Evolutionary conservation across 2,113 vertebrate genomes (phyloP).

Genomic region (Apodemus speciosus): DNA sequence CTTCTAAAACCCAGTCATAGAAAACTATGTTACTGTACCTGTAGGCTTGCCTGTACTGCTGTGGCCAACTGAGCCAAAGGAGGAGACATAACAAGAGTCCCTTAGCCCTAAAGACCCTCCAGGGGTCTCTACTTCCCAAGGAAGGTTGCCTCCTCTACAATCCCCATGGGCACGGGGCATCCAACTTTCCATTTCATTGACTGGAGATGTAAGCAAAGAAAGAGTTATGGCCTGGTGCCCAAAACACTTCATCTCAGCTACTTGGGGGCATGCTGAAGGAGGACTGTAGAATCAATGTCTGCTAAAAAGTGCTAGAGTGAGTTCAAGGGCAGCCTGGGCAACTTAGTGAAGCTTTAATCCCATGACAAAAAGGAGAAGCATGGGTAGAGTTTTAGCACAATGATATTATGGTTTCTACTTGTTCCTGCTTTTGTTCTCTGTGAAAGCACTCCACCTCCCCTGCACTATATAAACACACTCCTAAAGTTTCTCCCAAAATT

Average conservation of each 20-base stretch:
- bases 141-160: neutral
- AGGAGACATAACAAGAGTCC: neutral
- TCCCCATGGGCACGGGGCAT: accelerated
- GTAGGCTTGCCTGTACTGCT: neutral
- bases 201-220: neutral
- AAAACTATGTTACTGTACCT: neutral
- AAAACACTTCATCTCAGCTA: neutral
- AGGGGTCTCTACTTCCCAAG: neutral
- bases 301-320: neutral
- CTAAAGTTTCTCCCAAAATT: neutral
- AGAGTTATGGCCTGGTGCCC: neutral
- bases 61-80: neutral
- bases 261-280: neutral
- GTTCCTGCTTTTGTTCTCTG: neutral
- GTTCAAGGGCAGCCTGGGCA: neutral
- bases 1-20: neutral
- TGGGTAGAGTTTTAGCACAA: neutral
- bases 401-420: neutral
- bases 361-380: neutral
- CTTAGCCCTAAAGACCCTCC: neutral
- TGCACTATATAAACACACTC: neutral
- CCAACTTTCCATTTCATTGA: neutral
- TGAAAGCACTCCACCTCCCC: neutral
- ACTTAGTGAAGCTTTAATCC: neutral
- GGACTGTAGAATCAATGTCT: neutral